Evolutionary conservation across 2,888 invertebrate species (phyloP).

Genomic region (Zygothrica quintamaculata): DNA sequence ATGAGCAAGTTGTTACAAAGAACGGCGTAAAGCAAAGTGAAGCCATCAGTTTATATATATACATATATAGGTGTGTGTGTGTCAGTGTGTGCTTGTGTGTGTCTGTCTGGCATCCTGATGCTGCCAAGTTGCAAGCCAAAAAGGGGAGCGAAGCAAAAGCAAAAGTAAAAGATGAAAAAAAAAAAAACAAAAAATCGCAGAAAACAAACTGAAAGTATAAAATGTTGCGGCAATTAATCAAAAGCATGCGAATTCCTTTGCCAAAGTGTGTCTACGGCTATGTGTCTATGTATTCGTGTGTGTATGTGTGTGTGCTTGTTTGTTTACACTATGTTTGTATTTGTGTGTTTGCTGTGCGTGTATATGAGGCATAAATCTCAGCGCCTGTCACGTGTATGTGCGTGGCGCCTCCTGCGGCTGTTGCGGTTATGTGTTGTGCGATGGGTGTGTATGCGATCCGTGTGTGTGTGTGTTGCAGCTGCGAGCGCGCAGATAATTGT

Average conservation of each 20-base stretch:
- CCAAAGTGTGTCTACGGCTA: constrained; percentile 54
- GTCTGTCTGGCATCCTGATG: constrained; percentile 27
- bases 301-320: constrained; percentile 25
- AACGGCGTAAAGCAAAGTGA: constrained; percentile 52
- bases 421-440: constrained; percentile 50
- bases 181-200: constrained; percentile 3
- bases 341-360: constrained; percentile 34
- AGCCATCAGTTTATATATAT: constrained; percentile 70
- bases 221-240: constrained; percentile 81
- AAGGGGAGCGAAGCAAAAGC: constrained; percentile 5
- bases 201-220: constrained; percentile 50
- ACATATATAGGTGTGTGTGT: constrained; percentile 44
- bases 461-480: constrained; percentile 51
- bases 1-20: constrained; percentile 13
- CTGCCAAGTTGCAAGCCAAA: constrained; percentile 35
- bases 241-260: constrained; percentile 75
- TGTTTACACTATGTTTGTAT: constrained; percentile 20
- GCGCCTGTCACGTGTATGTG: constrained; percentile 63
- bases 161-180: too few relatives aligned
- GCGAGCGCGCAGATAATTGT: constrained; percentile 76
- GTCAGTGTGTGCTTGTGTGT: not conserved
- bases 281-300: constrained; percentile 30
- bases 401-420: constrained; percentile 48
- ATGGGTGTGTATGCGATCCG: constrained; percentile 13
- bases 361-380: constrained; percentile 71